Conservation (phyloP, 2,113 vertebrate species). For the Procapra przewalskii region DNA sequence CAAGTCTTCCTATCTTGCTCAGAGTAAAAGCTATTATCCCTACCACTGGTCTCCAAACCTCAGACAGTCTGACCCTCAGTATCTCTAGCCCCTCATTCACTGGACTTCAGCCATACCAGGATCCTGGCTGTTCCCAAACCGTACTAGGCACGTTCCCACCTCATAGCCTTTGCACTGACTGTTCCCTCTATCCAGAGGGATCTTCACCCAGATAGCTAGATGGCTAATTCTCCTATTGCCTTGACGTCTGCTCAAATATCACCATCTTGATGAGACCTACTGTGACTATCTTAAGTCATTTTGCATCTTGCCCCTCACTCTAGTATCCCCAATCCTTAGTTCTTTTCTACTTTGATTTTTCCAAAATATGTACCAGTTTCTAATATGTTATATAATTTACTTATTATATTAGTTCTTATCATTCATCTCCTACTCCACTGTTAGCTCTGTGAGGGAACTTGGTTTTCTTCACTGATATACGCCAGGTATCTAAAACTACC, state of each 20-base stretch:
- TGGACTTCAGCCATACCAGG: not conserved
- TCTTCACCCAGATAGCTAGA: not conserved
- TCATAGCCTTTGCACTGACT: not conserved
- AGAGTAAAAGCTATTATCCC: not conserved
- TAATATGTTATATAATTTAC: not conserved
- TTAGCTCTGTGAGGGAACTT: not conserved
- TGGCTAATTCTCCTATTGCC: not conserved
- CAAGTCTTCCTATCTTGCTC: not conserved
- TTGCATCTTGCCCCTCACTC: not conserved
- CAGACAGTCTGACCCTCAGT: not conserved
- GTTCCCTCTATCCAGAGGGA: not conserved
- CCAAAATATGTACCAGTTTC: not conserved
- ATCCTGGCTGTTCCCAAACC: not conserved
- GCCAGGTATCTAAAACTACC: not conserved
- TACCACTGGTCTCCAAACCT: not conserved
- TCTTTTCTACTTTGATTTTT: not conserved
- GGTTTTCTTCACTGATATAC: not conserved
- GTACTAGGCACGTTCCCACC: not conserved
- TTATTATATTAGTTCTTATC: not conserved
- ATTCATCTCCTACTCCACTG: not conserved
- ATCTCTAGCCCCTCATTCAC: not conserved
- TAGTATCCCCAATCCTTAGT: not conserved
- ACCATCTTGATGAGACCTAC: not conserved
- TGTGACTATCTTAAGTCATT: not conserved
- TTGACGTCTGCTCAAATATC: not conserved